Base-by-base conservation (phyloP, 2,113 vertebrate species). In the Anoplopoma fimbria region DNA sequence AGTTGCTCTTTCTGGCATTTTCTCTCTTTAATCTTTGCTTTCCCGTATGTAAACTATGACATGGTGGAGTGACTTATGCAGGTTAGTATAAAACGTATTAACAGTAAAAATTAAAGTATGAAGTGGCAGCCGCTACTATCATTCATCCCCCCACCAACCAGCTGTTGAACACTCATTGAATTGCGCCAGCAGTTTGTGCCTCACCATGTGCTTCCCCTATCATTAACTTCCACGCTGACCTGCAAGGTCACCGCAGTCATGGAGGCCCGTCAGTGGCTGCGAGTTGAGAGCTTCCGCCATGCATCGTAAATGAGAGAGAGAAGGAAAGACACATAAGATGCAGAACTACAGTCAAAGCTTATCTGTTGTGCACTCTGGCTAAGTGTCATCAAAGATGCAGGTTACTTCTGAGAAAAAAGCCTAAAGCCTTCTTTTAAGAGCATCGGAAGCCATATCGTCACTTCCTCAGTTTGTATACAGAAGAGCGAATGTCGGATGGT, bases 141-240 rank as follows among this genome's bases (percentile, higher is more conserved):
- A 64, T 82, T 73, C 75, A 72, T 76, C 47, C 4, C 47, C 4
- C 1, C 42, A 8, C 25, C 53, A 40, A 34, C 40, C 69, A 81
- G 64, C 72, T 79, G 82, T 61, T 53, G 17, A 69, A 31, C 9
- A 45, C 49, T 86, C 72, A 60, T 25, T 81, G 34, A 38, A 33
- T 27, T 70, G 61, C 42, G 55, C 25, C 12, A 13, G 36, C 42
- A 77, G 51, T 73, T 65, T 83, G 79, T 69, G 74, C 42, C 31
- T 60, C 77, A 69, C 82, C 87, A 72, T 81, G 88, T 78, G 83
- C 72, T 79, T 71, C 75, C 78, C 84, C 67, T 55, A 33, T 75
- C 61, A 86, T 90, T 90, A 81, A 74, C 79, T 77, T 65, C 45
- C 49, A 51, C 49, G 7, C 21, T 51, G 49, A 51, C 49, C 49